Conservation (phyloP, 2,113 vertebrate genomes). For the Antidorcas marsupialis region DNA sequence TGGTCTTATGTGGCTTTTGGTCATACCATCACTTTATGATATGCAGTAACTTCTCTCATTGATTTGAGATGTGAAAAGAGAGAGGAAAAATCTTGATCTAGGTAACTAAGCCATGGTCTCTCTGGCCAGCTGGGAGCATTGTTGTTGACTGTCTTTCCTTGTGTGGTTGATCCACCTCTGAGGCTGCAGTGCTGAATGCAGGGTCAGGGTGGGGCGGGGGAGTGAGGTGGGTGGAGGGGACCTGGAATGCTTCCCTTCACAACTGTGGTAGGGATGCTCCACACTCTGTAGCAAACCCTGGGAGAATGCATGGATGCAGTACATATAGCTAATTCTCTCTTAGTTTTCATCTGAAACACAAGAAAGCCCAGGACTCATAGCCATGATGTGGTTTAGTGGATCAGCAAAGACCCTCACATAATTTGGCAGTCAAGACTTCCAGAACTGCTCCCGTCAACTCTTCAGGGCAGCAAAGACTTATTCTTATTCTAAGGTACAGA, state of each 20-base stretch:
- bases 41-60: neutral
- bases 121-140: neutral
- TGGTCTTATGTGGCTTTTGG: neutral
- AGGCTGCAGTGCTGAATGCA: neutral
- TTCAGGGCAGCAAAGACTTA: neutral
- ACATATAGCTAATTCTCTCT: neutral
- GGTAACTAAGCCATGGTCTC: accelerated
- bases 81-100: neutral
- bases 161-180: neutral
- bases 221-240: neutral
- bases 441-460: neutral
- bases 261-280: no score
- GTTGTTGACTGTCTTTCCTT: neutral
- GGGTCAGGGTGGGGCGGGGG: neutral
- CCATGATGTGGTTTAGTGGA: neutral
- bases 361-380: neutral
- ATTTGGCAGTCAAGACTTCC: neutral
- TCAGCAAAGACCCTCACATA: neutral
- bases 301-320: neutral
- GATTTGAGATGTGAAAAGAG: neutral
- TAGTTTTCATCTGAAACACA: neutral
- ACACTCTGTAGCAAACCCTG: neutral
- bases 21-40: neutral
- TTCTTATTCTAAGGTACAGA: neutral
- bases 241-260: neutral